These are phyloP conservation scores for Todiramphus chloris DNA, from an alignment of 2,113 vertebrate species.

Conservation along the genomic window DNA sequence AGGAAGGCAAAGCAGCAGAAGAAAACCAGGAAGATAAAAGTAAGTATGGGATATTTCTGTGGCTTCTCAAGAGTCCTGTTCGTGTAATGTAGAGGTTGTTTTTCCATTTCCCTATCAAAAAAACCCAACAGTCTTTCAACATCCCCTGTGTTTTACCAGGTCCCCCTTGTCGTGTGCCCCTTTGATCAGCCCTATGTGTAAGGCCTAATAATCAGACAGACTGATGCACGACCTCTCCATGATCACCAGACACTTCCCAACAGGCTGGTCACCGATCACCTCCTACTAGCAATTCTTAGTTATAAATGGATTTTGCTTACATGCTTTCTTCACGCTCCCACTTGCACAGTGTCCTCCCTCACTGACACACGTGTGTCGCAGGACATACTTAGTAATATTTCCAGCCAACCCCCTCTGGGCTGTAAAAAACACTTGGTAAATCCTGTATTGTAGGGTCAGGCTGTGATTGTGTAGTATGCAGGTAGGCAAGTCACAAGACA, in stretches of 20 bases:
- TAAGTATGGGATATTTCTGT: conserved; percentile 72
- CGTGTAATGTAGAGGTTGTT: neutral
- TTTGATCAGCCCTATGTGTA: neutral
- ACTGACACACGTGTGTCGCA: neutral
- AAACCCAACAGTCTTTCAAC: neutral
- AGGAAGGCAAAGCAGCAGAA: conserved; percentile 74
- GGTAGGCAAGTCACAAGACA: neutral
- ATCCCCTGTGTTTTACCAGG: neutral
- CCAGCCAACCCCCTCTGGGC: neutral
- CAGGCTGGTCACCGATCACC: neutral
- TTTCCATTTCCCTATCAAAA: neutral
- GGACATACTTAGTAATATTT: neutral
- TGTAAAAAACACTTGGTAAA: neutral
- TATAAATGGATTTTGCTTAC: conserved; percentile 30
- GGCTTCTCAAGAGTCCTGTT: conserved; percentile 56
- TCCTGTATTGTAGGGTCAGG: neutral
- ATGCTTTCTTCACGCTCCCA: neutral
- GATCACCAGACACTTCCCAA: neutral
- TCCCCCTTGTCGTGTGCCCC: neutral
- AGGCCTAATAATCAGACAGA: neutral
- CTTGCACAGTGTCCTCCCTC: neutral
- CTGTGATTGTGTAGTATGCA: neutral
- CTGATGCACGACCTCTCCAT: conserved; percentile 3
- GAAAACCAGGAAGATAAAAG: conserved; percentile 81
- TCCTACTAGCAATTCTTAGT: neutral